Evolutionary conservation across 1,140 invertebrate genomes (phyloP).

Genomic region (Drosophila virilis): DNA sequence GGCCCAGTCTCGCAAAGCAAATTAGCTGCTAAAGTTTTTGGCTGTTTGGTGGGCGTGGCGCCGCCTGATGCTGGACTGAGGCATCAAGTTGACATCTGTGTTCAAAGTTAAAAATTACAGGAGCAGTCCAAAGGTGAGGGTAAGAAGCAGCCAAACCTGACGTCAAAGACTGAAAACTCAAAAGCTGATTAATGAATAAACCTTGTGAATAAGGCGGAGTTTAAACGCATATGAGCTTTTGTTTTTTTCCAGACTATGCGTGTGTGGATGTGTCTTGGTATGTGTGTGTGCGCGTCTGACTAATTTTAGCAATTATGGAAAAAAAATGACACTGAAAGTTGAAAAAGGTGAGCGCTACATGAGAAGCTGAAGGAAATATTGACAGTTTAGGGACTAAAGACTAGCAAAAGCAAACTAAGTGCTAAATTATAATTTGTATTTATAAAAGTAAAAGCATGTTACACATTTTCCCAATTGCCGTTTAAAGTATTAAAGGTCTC

Average conservation of each 20-base stretch:
- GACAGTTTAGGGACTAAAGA: background rate
- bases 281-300: slow-evolving; percentile 25
- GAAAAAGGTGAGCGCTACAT: slow-evolving; percentile 38
- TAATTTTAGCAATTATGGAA: slow-evolving; percentile 70
- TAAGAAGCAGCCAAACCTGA: slow-evolving; percentile 30
- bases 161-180: slow-evolving; percentile 64
- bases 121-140: slow-evolving; percentile 34
- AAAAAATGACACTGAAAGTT: slow-evolving; percentile 59
- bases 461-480: too few relatives aligned
- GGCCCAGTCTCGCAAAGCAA: slow-evolving; percentile 47
- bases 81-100: slow-evolving; percentile 74
- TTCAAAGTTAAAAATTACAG: slow-evolving; percentile 80
- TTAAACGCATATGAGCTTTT: slow-evolving; percentile 23
- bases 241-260: slow-evolving; percentile 11
- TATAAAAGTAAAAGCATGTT: too few relatives aligned
- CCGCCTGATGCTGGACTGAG: slow-evolving; percentile 2
- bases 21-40: slow-evolving; percentile 57
- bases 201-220: slow-evolving; percentile 21
- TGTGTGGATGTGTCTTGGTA: slow-evolving; percentile 7
- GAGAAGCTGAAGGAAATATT: slow-evolving; percentile 8
- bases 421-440: background rate
- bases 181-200: slow-evolving; percentile 76
- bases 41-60: background rate
- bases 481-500: too few relatives aligned
- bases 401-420: background rate